Conservation (phyloP, 2,888 invertebrate species). For the Lepidochrysops patricia region DNA sequence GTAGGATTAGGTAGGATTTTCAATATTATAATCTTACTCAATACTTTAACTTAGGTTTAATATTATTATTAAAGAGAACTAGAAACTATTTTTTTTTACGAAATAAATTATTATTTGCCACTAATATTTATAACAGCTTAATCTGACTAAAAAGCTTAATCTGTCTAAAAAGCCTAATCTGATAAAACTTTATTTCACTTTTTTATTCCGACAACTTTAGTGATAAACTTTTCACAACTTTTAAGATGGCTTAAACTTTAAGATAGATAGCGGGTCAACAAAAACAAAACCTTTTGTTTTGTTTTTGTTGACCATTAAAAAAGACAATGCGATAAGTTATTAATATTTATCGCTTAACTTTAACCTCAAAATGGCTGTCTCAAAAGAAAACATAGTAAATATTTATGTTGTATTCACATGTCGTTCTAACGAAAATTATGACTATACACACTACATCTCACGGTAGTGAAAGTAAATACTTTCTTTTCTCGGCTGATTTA, state of each 20-base stretch:
- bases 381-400: neutral
- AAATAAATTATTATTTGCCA: too few relatives aligned
- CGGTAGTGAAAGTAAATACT: slow-evolving; percentile 54
- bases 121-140: neutral
- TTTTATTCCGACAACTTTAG: neutral
- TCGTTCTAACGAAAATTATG: slow-evolving; percentile 10
- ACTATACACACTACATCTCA: slow-evolving; percentile 30
- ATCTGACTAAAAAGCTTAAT: too few relatives aligned
- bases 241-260: neutral
- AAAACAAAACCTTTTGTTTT: too few relatives aligned
- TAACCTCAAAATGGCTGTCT: neutral
- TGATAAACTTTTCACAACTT: neutral
- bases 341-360: neutral
- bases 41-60: too few relatives aligned
- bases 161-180: neutral
- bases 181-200: neutral
- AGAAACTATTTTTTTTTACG: too few relatives aligned
- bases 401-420: slow-evolving; percentile 2
- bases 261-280: neutral
- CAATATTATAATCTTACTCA: too few relatives aligned
- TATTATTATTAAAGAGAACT: too few relatives aligned
- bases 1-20: too few relatives aligned
- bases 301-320: neutral
- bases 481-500: slow-evolving; percentile 37
- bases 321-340: neutral